phyloP scores from a whole-genome alignment of 35 echinoderm and acorn worm species.

The Patiria miniata region DNA sequence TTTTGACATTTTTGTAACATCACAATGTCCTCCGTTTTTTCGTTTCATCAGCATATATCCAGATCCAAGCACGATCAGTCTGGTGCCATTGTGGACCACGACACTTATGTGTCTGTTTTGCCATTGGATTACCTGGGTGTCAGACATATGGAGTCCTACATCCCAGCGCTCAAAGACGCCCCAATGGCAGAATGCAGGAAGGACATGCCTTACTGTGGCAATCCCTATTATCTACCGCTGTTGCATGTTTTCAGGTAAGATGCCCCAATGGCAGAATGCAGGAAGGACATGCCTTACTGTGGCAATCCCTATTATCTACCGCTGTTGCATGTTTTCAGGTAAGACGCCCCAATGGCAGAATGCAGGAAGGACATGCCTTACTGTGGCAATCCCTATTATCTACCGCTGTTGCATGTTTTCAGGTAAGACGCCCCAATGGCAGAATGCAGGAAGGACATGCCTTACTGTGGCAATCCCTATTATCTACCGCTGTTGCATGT shows the following conservation, averaged over 20 bases:
- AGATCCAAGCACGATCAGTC: conserved; percentile 37
- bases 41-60: conserved; percentile 30
- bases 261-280: conserved; percentile 14
- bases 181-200: conserved; percentile 8
- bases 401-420: conserved; percentile 21
- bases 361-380: conserved; percentile 45
- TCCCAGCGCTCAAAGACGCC: conserved; percentile 23
- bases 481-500: conserved; percentile 29
- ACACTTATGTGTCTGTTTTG: conserved; percentile 14
- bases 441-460: conserved; percentile 29
- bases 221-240: conserved; percentile 37
- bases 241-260: conserved; percentile 22
- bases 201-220: conserved; percentile 51
- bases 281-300: conserved; percentile 47
- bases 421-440: conserved; percentile 17
- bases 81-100: neutral
- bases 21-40: neutral
- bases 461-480: conserved; percentile 51
- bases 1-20: too few species aligned
- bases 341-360: neutral
- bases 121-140: conserved; percentile 40
- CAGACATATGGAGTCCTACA: conserved; percentile 7
- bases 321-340: conserved; percentile 23
- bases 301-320: conserved; percentile 40
- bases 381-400: conserved; percentile 46